Base-by-base conservation (phyloP, 2,113 vertebrate species). In the Steatornis caripensis region DNA sequence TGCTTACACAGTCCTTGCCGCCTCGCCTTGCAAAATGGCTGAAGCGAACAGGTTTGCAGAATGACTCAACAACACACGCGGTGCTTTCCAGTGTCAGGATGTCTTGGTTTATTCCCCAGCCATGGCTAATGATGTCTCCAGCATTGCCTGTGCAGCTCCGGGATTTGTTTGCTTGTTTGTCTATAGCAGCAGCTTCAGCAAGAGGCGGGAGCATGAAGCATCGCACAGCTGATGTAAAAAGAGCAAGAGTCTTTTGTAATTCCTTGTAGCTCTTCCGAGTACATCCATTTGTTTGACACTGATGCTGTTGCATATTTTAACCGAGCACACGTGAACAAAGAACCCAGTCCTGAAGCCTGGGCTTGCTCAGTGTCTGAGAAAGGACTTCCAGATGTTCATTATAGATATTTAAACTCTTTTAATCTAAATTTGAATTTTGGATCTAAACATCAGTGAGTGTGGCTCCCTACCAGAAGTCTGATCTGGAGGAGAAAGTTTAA, bases 191-290 rank as follows among this genome's bases (percentile, higher is more conserved):
- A 87, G 93, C 89, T 81, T 84, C 89, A 55, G 83, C 85, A 65
- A 60, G 76, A 84, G 79, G 46, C 1, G 0, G 66, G 75, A 90
- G 75, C 20, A 15, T 65, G 83, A 95, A 84, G 79, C 95, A 78
- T 91, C 41, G 21, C 77, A 49, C 32, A 37, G 80, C 57, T 89
- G 93, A 92, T 92, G 89, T 54, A 95, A 86, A 77, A 86, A 81
- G 86, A 95, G 86, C 86, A 80, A 29, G 68, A 88, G 79, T 54
- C 93, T 92, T 86, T 90, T 95, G 91, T 95, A 95, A 96, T 87
- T 92, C 93, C 84, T 78, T 92, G 93, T 96, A 90, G 83, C 83
- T 95, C 86, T 95, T 96, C 90, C 79, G 83, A 93, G 79, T 93
- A 86, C 74, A 58, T 77, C 64, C 69, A 78, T 92, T 94, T 80